These are phyloP conservation scores for Tetramorium simillimum DNA, from an alignment of 1,140 invertebrate species.

Conservation along the genomic window DNA sequence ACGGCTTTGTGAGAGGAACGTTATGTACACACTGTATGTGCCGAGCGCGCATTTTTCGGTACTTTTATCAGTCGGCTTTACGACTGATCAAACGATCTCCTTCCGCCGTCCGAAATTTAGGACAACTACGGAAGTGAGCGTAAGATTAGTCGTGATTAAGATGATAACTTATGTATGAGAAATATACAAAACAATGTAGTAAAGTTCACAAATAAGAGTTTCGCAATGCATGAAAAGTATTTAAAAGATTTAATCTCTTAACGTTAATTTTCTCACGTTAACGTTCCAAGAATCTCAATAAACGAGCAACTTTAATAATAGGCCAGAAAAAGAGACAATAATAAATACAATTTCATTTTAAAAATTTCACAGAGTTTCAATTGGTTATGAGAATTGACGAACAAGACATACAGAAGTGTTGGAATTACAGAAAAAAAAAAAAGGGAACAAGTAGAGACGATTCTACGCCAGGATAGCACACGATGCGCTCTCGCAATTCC, in stretches of 20 bases:
- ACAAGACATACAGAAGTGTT: not conserved
- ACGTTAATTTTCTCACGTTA: not conserved
- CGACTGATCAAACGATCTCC: not conserved
- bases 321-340: not conserved
- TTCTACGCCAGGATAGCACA: conserved; percentile 15
- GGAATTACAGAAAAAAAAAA: not conserved
- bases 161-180: not conserved
- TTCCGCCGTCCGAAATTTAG: not conserved
- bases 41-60: not conserved
- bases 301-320: not conserved
- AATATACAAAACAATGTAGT: not conserved
- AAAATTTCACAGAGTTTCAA: not conserved
- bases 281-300: not conserved
- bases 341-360: not conserved
- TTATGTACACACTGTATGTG: not conserved
- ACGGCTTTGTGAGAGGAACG: not conserved
- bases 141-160: not conserved
- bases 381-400: not conserved
- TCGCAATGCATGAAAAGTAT: not conserved
- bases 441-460: not conserved
- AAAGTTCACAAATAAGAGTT: not conserved
- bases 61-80: not conserved
- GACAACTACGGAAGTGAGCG: too few species aligned
- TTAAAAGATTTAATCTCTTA: not conserved
- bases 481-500: conserved; percentile 30